A percentile compares a stretch with the other conserved stretches of the same genome.
These are phyloP conservation scores for Onychomys arenicola DNA, from an alignment of 2,797 vertebrate species.

Conservation along the genomic window DNA sequence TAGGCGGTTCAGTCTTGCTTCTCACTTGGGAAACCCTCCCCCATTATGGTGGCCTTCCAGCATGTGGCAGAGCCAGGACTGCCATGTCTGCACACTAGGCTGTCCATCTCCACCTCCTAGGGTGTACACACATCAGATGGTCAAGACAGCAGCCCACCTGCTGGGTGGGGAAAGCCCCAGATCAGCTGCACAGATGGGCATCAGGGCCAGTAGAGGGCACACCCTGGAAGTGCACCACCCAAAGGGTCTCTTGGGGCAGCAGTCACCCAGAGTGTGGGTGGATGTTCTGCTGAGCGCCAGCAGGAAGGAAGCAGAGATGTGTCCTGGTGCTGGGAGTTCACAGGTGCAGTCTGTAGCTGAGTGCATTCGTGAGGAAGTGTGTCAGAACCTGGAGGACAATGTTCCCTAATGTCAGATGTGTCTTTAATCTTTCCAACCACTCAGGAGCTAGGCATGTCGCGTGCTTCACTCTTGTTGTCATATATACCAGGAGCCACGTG, in stretches of 20 bases:
- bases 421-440: neutral
- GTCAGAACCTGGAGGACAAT: neutral
- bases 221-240: neutral
- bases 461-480: neutral
- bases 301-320: neutral
- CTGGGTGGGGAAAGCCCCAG: neutral
- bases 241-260: neutral
- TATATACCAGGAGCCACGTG: neutral
- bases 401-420: neutral
- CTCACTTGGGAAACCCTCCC: slow-evolving; percentile 56
- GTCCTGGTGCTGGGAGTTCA: neutral
- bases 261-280: neutral
- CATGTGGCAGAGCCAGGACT: neutral
- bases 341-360: neutral
- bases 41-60: neutral
- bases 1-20: slow-evolving; percentile 42
- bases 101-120: neutral
- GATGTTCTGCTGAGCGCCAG: neutral
- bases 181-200: neutral
- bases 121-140: neutral
- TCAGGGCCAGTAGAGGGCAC: neutral
- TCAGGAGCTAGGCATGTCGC: neutral
- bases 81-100: neutral
- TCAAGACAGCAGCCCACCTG: neutral
- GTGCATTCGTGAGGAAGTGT: neutral